These are phyloP conservation scores for Syritta pipiens DNA, from an alignment of 2,888 invertebrate genomes.

Conservation along the genomic window DNA sequence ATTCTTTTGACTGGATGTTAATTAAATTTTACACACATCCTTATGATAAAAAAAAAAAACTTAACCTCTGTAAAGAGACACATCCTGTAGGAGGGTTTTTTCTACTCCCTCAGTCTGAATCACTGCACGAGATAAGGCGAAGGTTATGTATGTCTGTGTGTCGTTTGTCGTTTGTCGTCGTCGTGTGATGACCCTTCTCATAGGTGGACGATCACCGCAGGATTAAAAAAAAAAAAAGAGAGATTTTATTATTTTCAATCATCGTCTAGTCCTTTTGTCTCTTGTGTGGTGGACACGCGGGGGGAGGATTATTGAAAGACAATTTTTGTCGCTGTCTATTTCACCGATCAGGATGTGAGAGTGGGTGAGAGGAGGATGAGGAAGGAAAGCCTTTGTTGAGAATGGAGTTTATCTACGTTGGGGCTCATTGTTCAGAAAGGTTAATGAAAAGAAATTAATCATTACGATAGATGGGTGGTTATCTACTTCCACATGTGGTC, in stretches of 20 bases:
- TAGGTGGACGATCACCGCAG: conserved; percentile 53
- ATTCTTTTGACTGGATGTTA: too few species aligned
- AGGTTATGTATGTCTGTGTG: conserved; percentile 30
- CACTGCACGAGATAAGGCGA: conserved; percentile 58
- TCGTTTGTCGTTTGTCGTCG: neutral
- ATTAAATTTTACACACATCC: too few species aligned
- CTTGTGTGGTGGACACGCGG: too few species aligned
- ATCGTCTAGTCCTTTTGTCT: conserved; percentile 69
- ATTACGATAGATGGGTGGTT: too few species aligned
- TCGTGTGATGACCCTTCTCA: conserved; percentile 26
- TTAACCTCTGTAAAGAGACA: too few species aligned
- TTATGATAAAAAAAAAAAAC: too few species aligned
- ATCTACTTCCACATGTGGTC: neutral
- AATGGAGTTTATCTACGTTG: conserved; percentile 1
- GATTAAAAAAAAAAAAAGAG: conserved; percentile 66
- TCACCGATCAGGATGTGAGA: conserved; percentile 32
- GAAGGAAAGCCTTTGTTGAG: too few species aligned
- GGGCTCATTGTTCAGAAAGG: conserved; percentile 27
- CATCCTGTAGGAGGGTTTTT: neutral
- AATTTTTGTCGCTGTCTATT: conserved; percentile 63
- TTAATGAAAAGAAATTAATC: conserved; percentile 69
- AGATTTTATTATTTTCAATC: conserved; percentile 70
- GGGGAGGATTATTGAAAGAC: conserved; percentile 66
- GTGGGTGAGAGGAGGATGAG: conserved; percentile 16
- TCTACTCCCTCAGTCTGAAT: conserved; percentile 13